Evolutionary conservation across 1,140 invertebrate species (phyloP), one percentile per base, ranked within the genome.

Genomic region (Vanessa atalanta): DNA sequence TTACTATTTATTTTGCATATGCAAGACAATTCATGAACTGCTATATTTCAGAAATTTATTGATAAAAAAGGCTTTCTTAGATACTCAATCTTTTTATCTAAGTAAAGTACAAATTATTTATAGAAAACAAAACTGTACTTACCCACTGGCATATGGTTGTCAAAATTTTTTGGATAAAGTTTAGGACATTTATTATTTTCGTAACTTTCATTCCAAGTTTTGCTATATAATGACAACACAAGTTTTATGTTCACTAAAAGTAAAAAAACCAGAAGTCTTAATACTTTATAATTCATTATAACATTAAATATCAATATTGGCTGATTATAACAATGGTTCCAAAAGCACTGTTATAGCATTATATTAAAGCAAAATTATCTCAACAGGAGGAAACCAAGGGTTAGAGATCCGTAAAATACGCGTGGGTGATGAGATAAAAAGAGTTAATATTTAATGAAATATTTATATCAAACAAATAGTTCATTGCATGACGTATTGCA

Each of bases 81-180:
- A 31, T 3, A 4, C 6, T 31, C 3, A 3, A 31, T 31, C 26
- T 4, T 31, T 3, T 31, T 31, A 4, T 4, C 26, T 31, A 31
- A 31, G 26, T 31, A 6, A 31, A 31, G 26, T 9, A 48, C 2
- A 48, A 48, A 48, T 9, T 48, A 48, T 12, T 4, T 4, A 50
- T 12, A 50, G n/a, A 50, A 55, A 6, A 55, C 5, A 66, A 67
- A 70, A 57, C 65, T n/a, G 12, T 20, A 84, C 88, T 88, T 88
- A 93, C 93, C 93, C 61, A 88, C 84, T 77, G 93, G 93, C 77
- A 89, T 84, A 82, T 87, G 92, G 79, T 93, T 93, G 57, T 92
- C 82, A 68, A 93, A 93, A 85, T 93, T 93, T 79, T 91, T 93
- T 37, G 93, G 91, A 82, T 89, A 93, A 53, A 93, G 77, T 80